Conservation (phyloP, 1,140 invertebrate species). For the Procambarus virginalis region DNA sequence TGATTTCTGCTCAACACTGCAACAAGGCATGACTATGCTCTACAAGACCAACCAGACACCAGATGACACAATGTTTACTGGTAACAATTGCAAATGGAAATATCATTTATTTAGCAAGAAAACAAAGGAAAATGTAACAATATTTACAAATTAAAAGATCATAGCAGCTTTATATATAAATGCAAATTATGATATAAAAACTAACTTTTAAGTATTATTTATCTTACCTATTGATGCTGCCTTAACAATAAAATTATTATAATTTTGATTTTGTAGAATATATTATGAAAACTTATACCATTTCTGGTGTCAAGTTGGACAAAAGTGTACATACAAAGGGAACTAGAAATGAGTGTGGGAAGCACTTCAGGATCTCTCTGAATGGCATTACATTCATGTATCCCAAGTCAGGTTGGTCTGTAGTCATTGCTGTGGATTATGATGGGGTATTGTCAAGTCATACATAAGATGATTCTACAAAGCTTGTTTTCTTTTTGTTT, state of each 20-base stretch:
- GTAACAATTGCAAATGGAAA: neutral
- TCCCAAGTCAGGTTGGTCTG: neutral
- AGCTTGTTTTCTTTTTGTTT: too few relatives aligned
- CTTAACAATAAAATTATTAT: neutral
- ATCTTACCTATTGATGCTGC: neutral
- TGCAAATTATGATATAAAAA: neutral
- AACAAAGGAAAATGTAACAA: neutral
- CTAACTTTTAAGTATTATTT: neutral
- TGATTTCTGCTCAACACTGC: neutral
- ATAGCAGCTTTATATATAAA: neutral
- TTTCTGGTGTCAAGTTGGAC: constrained; percentile 45
- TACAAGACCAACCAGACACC: constrained; percentile 38
- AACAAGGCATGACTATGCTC: constrained; percentile 37
- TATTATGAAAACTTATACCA: neutral
- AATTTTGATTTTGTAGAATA: neutral
- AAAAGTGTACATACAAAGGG: constrained; percentile 43
- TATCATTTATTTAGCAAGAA: neutral
- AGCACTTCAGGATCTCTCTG: constrained; percentile 32
- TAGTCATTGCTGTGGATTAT: neutral
- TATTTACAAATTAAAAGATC: neutral
- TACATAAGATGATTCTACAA: too few relatives aligned
- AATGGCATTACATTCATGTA: constrained; percentile 17
- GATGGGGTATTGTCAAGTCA: too few relatives aligned
- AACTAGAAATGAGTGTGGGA: constrained; percentile 47
- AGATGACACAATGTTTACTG: neutral